Evolutionary conservation across 2,113 vertebrate genomes (phyloP).

Genomic region (Cinclus mexicanus): DNA sequence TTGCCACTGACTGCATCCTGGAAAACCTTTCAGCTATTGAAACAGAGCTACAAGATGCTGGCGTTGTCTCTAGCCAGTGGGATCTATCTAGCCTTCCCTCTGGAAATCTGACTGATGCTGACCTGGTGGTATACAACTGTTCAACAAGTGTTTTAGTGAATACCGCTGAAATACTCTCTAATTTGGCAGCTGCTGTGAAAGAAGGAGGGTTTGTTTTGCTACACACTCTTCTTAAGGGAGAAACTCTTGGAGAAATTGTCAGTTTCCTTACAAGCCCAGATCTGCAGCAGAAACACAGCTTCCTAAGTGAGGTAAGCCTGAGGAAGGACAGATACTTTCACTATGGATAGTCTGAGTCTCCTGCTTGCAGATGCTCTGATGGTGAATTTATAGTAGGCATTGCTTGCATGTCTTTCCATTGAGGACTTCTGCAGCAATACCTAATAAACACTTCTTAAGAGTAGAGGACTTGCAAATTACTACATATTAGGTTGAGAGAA

Average conservation of each 20-base stretch:
- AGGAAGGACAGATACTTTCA: neutral
- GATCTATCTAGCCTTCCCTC: slow-evolving; percentile 78
- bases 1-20: slow-evolving; percentile 74
- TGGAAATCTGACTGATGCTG: slow-evolving; percentile 65
- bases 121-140: slow-evolving; percentile 88
- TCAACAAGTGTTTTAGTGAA: slow-evolving; percentile 59
- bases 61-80: slow-evolving; percentile 77
- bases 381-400: neutral
- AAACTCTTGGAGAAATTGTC: slow-evolving; percentile 83
- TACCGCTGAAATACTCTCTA: slow-evolving; percentile 66
- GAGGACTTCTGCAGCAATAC: neutral
- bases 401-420: neutral
- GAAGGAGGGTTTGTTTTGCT: slow-evolving; percentile 89
- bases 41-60: slow-evolving; percentile 71
- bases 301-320: slow-evolving; percentile 83
- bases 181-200: slow-evolving; percentile 82
- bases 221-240: slow-evolving; percentile 85
- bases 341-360: neutral
- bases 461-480: neutral
- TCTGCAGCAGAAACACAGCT: slow-evolving; percentile 51
- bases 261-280: slow-evolving; percentile 80
- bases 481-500: neutral
- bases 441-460: neutral
- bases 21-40: slow-evolving; percentile 73
- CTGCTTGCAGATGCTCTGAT: neutral